phyloP scores from a whole-genome alignment of 2,797 vertebrate species.

The Luscinia luscinia region DNA sequence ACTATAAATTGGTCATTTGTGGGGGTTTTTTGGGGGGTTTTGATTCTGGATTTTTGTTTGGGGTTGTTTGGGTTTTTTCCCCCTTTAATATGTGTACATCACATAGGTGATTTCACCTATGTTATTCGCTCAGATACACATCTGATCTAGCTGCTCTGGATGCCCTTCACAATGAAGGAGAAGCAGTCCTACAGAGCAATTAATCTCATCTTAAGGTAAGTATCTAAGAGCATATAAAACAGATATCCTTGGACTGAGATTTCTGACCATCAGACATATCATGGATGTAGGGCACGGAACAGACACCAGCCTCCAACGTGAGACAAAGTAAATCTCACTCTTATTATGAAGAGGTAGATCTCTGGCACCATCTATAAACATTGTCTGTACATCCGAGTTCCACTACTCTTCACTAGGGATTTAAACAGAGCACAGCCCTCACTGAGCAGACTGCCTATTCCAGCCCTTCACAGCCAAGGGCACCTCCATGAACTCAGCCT shows the following conservation, averaged over 20 bases:
- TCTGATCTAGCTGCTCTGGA: background rate
- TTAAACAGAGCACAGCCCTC: background rate
- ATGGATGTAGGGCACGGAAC: background rate
- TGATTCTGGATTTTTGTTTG: background rate
- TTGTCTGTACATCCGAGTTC: background rate
- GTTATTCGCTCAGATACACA: background rate
- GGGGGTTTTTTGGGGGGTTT: fast-evolving
- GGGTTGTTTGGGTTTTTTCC: background rate
- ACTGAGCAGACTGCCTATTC: background rate
- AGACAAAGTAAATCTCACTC: constrained; percentile 10
- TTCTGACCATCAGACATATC: background rate
- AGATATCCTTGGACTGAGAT: background rate
- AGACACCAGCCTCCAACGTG: background rate
- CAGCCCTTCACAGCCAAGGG: background rate
- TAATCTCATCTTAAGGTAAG: background rate
- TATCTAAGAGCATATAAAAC: background rate
- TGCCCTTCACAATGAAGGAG: background rate
- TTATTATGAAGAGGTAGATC: background rate
- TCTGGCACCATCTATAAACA: background rate
- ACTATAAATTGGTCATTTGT: background rate
- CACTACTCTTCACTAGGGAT: background rate
- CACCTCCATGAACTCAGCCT: background rate
- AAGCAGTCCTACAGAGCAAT: background rate
- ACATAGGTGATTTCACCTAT: background rate
- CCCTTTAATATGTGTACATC: background rate